Percentiles rank a stretch among this genome's conserved stretches.
Evolutionary conservation across 2,888 invertebrate species (phyloP).

Genomic region (Platerodrilus igneus): DNA sequence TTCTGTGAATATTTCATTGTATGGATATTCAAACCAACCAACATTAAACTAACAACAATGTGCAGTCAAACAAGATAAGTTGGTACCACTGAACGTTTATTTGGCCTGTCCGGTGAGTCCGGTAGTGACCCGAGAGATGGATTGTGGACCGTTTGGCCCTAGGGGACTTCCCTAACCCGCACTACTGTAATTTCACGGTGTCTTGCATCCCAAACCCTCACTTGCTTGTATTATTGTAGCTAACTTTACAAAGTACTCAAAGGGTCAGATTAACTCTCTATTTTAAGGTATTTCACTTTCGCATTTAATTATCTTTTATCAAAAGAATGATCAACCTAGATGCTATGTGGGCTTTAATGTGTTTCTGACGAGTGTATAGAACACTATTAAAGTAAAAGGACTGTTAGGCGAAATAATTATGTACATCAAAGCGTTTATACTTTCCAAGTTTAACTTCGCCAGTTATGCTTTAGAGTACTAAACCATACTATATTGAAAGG

Average conservation of each 20-base stretch:
- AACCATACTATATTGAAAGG: too few relatives aligned
- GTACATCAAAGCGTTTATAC: too few relatives aligned
- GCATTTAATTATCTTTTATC: slow-evolving; percentile 14
- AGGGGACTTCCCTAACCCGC: slow-evolving; percentile 38
- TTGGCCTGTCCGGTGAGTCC: slow-evolving; percentile 30
- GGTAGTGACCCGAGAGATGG: slow-evolving; percentile 37
- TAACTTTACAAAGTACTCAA: slow-evolving; percentile 32
- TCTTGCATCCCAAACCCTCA: slow-evolving; percentile 53
- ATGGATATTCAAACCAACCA: slow-evolving; percentile 22
- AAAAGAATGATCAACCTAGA: slow-evolving; percentile 18
- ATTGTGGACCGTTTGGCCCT: slow-evolving; percentile 38
- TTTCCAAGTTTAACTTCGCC: too few relatives aligned
- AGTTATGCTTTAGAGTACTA: too few relatives aligned
- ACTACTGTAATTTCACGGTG: slow-evolving; percentile 57
- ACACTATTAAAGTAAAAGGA: too few relatives aligned
- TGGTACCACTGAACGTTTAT: slow-evolving; percentile 28
- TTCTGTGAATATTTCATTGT: slow-evolving; percentile 23
- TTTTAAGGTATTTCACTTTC: slow-evolving; percentile 26
- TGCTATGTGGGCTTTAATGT: neutral
- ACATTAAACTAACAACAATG: slow-evolving; percentile 24
- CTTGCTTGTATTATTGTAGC: slow-evolving; percentile 30
- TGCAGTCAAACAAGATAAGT: slow-evolving; percentile 25
- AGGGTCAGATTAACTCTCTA: slow-evolving; percentile 33
- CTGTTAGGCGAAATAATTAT: too few relatives aligned
- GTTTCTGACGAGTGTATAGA: too few relatives aligned